These are phyloP conservation scores for Dendroctonus ponderosae DNA, from an alignment of 1,140 invertebrate species.

Conservation along the genomic window DNA sequence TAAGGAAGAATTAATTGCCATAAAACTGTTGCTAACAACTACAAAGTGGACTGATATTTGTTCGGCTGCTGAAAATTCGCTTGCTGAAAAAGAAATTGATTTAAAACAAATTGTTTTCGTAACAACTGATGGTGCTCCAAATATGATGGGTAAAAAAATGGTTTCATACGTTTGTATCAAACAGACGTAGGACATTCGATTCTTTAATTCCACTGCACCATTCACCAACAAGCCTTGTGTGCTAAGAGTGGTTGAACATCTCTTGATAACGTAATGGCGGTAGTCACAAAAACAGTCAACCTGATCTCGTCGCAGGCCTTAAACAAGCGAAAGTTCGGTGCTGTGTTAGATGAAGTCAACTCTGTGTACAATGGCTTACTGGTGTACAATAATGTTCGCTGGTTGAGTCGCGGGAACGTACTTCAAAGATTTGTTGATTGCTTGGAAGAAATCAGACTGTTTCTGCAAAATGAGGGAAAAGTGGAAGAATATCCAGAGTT, in stretches of 20 bases:
- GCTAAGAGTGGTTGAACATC: conserved; percentile 2
- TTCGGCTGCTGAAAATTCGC: conserved; percentile 12
- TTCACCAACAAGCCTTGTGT: conserved; percentile 35
- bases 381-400: conserved; percentile 47
- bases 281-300: conserved; percentile 41
- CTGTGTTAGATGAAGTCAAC: conserved; percentile 44
- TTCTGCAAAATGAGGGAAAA: conserved; percentile 42
- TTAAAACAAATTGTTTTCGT: conserved; percentile 36
- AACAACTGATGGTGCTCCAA: conserved; percentile 39
- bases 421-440: conserved; percentile 47
- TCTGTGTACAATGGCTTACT: conserved; percentile 44
- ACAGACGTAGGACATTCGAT: conserved; percentile 36
- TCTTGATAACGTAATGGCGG: conserved; percentile 22
- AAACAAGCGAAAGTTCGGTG: conserved; percentile 43
- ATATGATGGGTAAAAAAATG: conserved; percentile 30
- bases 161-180: conserved; percentile 20
- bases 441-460: conserved; percentile 45
- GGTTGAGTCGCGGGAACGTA: conserved; percentile 44
- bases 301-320: conserved; percentile 39
- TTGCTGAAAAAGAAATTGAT: conserved; percentile 25
- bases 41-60: conserved; percentile 14
- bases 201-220: conserved; percentile 41
- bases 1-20: conserved; percentile 15
- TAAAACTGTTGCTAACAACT: conserved; percentile 15
- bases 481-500: conserved; percentile 33